Evolutionary conservation across 35 echinoderm and acorn worm genomes (phyloP), one percentile per base, ranked within the genome.

Genomic region (Ophiothrix spiculata): DNA sequence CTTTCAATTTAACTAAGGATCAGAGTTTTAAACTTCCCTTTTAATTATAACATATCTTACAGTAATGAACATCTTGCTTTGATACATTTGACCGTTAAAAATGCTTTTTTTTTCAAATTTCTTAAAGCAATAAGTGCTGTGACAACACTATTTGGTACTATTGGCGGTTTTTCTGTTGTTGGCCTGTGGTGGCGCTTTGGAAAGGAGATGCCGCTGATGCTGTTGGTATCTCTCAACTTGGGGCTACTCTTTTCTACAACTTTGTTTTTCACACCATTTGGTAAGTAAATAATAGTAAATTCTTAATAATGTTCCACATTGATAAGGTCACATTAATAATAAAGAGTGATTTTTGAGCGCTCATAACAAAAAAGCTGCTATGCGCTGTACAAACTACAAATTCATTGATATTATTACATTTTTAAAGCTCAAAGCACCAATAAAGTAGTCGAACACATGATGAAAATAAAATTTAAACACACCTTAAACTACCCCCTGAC

Each of bases 261-360:
- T 23, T 32, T 97, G 17, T 97, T 97, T 76, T 90, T 97, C 63
- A 93, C 94, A 28, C 94, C 94, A 23, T 92, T 97, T 64, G 94
- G 94, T 97, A 37, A 92, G 89, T 88, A 49, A 1, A 0, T 45
- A 25, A 21, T n/a, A n/a, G n/a, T n/a, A n/a, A n/a, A n/a, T n/a
- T n/a, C n/a, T n/a, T n/a, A n/a, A n/a, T n/a, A n/a, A n/a, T n/a
- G n/a, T n/a, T n/a, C n/a, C n/a, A n/a, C n/a, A n/a, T n/a, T n/a
- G n/a, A n/a, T n/a, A n/a, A n/a, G n/a, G n/a, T n/a, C n/a, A n/a
- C n/a, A n/a, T n/a, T n/a, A n/a, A n/a, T n/a, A n/a, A n/a, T n/a
- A n/a, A n/a, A n/a, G n/a, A n/a, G n/a, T n/a, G n/a, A n/a, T n/a
- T n/a, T n/a, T n/a, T n/a, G n/a, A n/a, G n/a, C n/a, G n/a, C n/a